Evolutionary conservation across 2,113 vertebrate genomes (phyloP).

Genomic region (Nyctereutes procyonoides): DNA sequence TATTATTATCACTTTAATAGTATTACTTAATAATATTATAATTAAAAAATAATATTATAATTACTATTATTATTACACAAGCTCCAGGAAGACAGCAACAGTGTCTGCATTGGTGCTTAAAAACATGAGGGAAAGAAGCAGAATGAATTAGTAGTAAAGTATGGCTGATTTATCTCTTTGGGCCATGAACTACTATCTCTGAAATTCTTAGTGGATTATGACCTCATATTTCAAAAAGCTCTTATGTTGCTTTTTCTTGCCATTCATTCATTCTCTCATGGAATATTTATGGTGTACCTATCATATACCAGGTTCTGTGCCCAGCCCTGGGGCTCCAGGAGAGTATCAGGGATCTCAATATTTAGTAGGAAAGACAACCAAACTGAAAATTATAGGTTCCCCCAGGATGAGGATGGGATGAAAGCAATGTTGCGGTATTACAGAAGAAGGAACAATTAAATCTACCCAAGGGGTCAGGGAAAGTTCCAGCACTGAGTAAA

Average conservation of each 20-base stretch:
- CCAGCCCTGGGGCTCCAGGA: neutral
- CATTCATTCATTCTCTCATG: neutral
- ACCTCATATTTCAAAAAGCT: neutral
- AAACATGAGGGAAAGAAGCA: neutral
- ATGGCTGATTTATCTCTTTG: neutral
- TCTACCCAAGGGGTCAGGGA: no score
- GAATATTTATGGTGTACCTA: neutral
- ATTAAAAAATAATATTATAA: neutral
- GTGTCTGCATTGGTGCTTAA: neutral
- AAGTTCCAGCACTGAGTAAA: neutral
- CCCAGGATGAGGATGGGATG: neutral
- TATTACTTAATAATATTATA: neutral
- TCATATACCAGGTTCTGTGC: neutral
- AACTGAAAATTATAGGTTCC: neutral
- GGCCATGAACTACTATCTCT: neutral
- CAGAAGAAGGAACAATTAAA: neutral
- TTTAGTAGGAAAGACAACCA: neutral
- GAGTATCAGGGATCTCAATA: neutral
- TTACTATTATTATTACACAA: neutral
- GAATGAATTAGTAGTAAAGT: neutral
- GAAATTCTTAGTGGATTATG: neutral
- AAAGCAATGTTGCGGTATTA: neutral
- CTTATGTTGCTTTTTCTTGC: neutral
- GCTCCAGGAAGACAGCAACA: neutral
- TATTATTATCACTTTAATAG: neutral